A percentile compares a stretch with the other conserved stretches of the same genome.
Conservation (phyloP, 2,113 vertebrate species). For the Carassius gibelio region DNA sequence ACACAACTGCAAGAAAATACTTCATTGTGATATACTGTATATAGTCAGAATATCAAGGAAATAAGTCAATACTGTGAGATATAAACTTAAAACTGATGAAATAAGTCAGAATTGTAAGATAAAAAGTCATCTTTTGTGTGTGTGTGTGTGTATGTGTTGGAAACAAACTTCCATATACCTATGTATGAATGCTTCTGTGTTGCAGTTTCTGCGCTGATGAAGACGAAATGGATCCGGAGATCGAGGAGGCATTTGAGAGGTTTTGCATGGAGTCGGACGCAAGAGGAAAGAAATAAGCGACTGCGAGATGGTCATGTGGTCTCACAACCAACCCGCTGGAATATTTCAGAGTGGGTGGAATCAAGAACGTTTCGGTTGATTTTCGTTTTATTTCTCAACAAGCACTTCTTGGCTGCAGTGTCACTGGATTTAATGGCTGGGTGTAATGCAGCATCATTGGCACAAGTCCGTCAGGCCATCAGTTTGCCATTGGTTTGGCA, state of each 20-base stretch:
- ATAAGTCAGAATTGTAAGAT: not conserved
- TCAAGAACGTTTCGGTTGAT: slow-evolving; percentile 45
- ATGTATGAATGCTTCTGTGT: slow-evolving; percentile 28
- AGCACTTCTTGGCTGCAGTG: slow-evolving; percentile 9
- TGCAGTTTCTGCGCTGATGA: slow-evolving; percentile 80
- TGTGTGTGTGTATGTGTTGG: not conserved
- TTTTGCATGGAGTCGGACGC: slow-evolving; percentile 94
- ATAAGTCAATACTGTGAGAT: too few relatives aligned
- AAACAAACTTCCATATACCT: not conserved
- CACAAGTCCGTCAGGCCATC: slow-evolving; percentile 48
- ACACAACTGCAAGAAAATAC: too few relatives aligned
- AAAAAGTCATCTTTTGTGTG: not conserved
- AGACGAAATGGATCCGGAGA: slow-evolving; percentile 96
- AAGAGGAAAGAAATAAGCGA: slow-evolving; percentile 78
- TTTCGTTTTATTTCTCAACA: slow-evolving; percentile 42
- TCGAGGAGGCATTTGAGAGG: slow-evolving; percentile 93
- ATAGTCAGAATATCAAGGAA: too few relatives aligned
- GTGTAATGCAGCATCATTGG: slow-evolving; percentile 57
- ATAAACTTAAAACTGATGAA: too few relatives aligned
- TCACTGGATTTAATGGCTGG: slow-evolving; percentile 29
- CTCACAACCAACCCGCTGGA: slow-evolving; percentile 3
- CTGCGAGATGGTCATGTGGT: slow-evolving; percentile 9
- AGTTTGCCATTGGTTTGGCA: slow-evolving; percentile 39
- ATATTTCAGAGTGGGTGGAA: slow-evolving; percentile 42
- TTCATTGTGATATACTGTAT: too few relatives aligned